A percentile compares a stretch with the other conserved stretches of the same genome.
Evolutionary conservation across 2,113 vertebrate genomes (phyloP).

Genomic region (Aldabrachelys gigantea): DNA sequence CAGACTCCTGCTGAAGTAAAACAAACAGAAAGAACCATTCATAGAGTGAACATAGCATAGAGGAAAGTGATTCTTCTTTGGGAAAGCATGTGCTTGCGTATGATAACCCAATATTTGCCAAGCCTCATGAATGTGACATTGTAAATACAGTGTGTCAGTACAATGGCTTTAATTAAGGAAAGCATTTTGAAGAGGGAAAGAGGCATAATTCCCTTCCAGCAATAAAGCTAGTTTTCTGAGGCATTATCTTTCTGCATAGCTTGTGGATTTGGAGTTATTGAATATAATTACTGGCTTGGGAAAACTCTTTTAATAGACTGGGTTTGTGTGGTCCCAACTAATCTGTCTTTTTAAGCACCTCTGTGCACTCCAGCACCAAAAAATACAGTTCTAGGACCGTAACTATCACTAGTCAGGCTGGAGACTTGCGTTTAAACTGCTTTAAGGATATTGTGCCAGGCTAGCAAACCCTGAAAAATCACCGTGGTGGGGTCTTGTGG

Average conservation of each 20-base stretch:
- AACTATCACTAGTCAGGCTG: neutral
- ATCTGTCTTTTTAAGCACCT: neutral
- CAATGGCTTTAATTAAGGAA: neutral
- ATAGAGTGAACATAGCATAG: neutral
- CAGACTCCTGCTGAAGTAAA: neutral
- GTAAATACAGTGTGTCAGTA: neutral
- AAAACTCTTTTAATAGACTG: neutral
- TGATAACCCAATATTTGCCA: neutral
- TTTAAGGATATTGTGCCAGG: neutral
- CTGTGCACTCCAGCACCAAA: neutral
- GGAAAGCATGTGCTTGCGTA: neutral
- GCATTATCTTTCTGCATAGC: neutral
- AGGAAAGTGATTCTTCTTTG: neutral
- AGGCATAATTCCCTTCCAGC: neutral
- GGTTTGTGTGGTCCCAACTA: neutral
- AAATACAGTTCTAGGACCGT: neutral
- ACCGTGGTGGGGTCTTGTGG: neutral
- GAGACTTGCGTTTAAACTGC: neutral
- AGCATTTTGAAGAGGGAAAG: neutral
- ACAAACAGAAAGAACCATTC: neutral
- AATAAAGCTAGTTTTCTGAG: neutral
- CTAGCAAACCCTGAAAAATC: neutral
- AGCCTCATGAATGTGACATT: neutral
- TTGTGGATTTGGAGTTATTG: neutral
- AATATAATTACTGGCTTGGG: neutral